These are phyloP conservation scores for Drosophila falleni DNA, from an alignment of 2,888 invertebrate genomes.

Conservation along the genomic window DNA sequence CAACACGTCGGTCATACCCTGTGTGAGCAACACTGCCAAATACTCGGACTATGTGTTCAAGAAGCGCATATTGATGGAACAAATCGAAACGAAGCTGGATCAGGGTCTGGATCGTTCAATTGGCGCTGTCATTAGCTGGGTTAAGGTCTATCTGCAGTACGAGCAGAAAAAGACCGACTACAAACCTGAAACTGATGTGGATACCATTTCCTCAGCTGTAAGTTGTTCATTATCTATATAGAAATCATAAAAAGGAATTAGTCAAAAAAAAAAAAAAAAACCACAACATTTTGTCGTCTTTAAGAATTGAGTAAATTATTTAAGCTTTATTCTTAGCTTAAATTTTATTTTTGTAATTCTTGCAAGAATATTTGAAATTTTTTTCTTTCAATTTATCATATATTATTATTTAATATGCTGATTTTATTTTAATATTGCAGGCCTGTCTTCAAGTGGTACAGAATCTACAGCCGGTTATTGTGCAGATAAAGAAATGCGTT, in stretches of 20 bases:
- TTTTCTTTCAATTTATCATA: too few species aligned
- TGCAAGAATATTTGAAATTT: too few species aligned
- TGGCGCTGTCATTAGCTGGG: slow-evolving; percentile 95
- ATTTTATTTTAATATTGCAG: slow-evolving; percentile 84
- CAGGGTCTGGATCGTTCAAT: slow-evolving; percentile 94
- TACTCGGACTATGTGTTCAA: slow-evolving; percentile 95
- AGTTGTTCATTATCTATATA: slow-evolving; percentile 64
- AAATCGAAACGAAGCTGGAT: slow-evolving; percentile 96
- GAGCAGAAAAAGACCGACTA: slow-evolving; percentile 99
- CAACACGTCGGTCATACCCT: slow-evolving; percentile 94
- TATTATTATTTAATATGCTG: too few species aligned
- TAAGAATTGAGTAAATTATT: too few species aligned
- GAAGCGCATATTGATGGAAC: slow-evolving; percentile 93
- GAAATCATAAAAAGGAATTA: too few species aligned
- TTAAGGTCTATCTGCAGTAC: slow-evolving; percentile 93
- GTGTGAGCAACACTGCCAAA: slow-evolving; percentile 94
- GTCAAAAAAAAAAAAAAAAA: too few species aligned
- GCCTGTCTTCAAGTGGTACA: slow-evolving; percentile 94
- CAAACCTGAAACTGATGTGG: slow-evolving; percentile 94
- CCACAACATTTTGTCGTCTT: too few species aligned
- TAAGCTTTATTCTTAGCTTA: too few species aligned
- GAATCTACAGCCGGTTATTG: slow-evolving; percentile 91
- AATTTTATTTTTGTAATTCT: too few species aligned
- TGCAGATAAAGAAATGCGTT: slow-evolving; percentile 91
- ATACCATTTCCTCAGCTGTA: slow-evolving; percentile 94